A percentile compares a stretch with the other conserved stretches of the same genome.
Evolutionary conservation across 1,140 invertebrate species (phyloP).

Genomic region (Drosophila melanica): DNA sequence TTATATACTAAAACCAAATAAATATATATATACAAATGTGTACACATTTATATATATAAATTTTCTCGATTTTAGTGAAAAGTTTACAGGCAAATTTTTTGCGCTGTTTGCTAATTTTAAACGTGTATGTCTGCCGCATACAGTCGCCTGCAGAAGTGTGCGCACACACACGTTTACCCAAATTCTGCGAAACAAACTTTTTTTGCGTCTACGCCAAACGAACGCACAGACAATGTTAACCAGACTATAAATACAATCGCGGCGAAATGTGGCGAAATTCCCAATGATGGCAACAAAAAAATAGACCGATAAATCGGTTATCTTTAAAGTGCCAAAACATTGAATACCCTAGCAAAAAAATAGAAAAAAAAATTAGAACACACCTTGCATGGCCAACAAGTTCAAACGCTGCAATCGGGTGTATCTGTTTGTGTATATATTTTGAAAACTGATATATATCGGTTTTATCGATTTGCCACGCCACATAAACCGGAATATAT

Average conservation of each 20-base stretch:
- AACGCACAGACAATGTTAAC: conserved; percentile 67
- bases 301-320: background rate
- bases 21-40: conserved; percentile 11
- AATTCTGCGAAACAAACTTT: conserved; percentile 22
- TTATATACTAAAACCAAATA: conserved; percentile 19
- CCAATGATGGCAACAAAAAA: conserved; percentile 49
- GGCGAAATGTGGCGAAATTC: conserved; percentile 67
- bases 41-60: conserved; percentile 6
- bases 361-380: background rate
- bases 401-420: too few species aligned
- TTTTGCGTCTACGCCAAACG: conserved; percentile 42
- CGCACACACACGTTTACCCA: conserved; percentile 1
- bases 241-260: conserved; percentile 43
- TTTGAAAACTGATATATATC: too few species aligned
- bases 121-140: conserved; percentile 33
- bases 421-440: too few species aligned
- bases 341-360: conserved; percentile 6
- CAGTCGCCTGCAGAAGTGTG: conserved; percentile 25
- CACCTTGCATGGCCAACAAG: too few species aligned
- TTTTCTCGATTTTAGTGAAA: conserved; percentile 43
- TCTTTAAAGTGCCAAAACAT: background rate
- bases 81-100: conserved; percentile 66
- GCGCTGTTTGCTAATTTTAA: conserved; percentile 66
- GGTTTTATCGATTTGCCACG: too few species aligned
- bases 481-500: too few species aligned